These are phyloP conservation scores for Notechis scutatus DNA, from an alignment of 2,113 vertebrate genomes.

Conservation along the genomic window DNA sequence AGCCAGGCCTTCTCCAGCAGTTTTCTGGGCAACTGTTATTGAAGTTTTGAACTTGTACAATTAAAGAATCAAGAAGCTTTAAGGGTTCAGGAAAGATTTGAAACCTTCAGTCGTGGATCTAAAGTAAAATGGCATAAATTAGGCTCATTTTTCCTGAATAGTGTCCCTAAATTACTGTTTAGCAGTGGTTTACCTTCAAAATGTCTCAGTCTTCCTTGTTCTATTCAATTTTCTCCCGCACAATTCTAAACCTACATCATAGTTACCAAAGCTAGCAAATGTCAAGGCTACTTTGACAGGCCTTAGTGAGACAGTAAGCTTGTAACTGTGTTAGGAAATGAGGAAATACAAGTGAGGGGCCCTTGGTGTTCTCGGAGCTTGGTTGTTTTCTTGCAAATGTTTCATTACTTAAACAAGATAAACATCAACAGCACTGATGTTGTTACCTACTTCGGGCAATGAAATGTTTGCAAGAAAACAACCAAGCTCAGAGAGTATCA, in stretches of 20 bases:
- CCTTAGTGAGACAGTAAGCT: background rate
- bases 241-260: background rate
- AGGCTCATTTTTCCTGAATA: background rate
- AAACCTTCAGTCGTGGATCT: background rate
- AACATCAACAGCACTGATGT: background rate
- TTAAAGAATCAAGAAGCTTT: background rate
- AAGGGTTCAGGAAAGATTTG: background rate
- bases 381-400: background rate
- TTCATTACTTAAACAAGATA: background rate
- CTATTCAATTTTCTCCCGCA: background rate
- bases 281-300: background rate
- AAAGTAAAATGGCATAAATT: background rate
- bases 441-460: background rate
- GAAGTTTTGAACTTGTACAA: background rate
- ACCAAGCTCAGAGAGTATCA: background rate
- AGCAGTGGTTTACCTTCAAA: background rate
- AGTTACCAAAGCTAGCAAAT: background rate
- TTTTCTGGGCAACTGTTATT: background rate
- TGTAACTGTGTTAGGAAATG: background rate
- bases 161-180: background rate
- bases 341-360: background rate
- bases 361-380: background rate
- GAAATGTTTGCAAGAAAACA: background rate
- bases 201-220: background rate
- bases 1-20: background rate